These are phyloP conservation scores for Drosophila rellima DNA, from an alignment of 2,888 invertebrate species.

Conservation along the genomic window DNA sequence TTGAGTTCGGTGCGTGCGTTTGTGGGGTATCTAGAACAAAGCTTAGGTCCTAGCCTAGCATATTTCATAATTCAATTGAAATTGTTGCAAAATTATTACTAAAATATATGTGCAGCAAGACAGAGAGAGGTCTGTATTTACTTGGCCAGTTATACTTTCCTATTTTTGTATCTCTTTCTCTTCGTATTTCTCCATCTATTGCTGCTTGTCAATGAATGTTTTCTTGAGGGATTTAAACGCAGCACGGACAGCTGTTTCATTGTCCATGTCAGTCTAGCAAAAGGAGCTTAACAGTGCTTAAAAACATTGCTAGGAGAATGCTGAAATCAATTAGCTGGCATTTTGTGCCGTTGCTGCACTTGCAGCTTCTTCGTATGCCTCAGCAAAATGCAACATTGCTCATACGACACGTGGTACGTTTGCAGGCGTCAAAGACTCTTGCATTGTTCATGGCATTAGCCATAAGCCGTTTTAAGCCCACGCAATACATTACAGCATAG, in stretches of 20 bases:
- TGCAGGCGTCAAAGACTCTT: slow-evolving; percentile 38
- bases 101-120: slow-evolving; percentile 59
- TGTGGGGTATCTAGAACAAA: slow-evolving; percentile 18
- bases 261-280: slow-evolving; percentile 21
- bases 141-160: slow-evolving; percentile 2
- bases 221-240: slow-evolving; percentile 12
- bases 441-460: slow-evolving; percentile 44
- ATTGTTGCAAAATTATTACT: slow-evolving; percentile 64
- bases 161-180: neutral
- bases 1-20: slow-evolving; percentile 43
- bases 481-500: slow-evolving; percentile 21
- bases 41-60: slow-evolving; percentile 32
- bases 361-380: slow-evolving; percentile 17
- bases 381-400: slow-evolving; percentile 23
- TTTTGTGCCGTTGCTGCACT: slow-evolving; percentile 26
- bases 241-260: slow-evolving; percentile 25
- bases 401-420: slow-evolving; percentile 9
- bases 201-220: slow-evolving; percentile 14
- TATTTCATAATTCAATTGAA: slow-evolving; percentile 74
- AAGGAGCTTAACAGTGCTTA: slow-evolving; percentile 38
- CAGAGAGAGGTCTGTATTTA: slow-evolving; percentile 7
- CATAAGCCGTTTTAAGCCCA: slow-evolving; percentile 48
- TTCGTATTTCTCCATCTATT: neutral
- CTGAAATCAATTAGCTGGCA: slow-evolving; percentile 54
- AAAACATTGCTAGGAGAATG: slow-evolving; percentile 29